These are phyloP conservation scores for Crotalus horridus DNA, from an alignment of 2,113 vertebrate genomes.

Conservation along the genomic window DNA sequence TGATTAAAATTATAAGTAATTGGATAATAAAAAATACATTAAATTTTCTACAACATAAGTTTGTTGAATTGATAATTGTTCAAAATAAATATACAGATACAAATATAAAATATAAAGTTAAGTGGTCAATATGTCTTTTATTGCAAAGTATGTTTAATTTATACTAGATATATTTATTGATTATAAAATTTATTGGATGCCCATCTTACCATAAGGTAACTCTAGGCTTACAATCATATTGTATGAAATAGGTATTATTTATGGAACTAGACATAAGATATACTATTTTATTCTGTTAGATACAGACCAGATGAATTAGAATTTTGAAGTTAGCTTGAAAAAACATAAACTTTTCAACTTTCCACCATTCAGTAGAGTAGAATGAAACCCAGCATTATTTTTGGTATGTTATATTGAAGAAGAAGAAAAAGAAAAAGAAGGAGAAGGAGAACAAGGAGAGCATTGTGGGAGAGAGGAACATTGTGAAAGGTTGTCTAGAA, in stretches of 20 bases:
- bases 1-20: background rate
- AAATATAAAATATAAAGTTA: background rate
- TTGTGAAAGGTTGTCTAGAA: background rate
- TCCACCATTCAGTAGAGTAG: background rate
- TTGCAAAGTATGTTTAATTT: background rate
- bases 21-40: background rate
- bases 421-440: too few relatives aligned
- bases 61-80: background rate
- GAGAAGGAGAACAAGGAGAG: background rate
- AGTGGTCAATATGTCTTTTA: background rate
- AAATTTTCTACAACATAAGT: background rate
- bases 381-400: background rate
- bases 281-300: background rate
- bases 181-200: background rate
- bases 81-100: background rate
- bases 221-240: background rate
- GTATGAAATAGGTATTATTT: background rate
- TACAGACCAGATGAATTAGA: background rate
- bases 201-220: background rate
- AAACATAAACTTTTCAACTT: background rate
- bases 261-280: background rate
- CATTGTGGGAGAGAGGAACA: background rate
- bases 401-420: background rate
- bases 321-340: background rate
- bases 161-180: background rate